Percentiles rank a stretch among this genome's conserved stretches.
Evolutionary conservation across 2,113 vertebrate genomes (phyloP).

Genomic region (Fulmarus glacialis): DNA sequence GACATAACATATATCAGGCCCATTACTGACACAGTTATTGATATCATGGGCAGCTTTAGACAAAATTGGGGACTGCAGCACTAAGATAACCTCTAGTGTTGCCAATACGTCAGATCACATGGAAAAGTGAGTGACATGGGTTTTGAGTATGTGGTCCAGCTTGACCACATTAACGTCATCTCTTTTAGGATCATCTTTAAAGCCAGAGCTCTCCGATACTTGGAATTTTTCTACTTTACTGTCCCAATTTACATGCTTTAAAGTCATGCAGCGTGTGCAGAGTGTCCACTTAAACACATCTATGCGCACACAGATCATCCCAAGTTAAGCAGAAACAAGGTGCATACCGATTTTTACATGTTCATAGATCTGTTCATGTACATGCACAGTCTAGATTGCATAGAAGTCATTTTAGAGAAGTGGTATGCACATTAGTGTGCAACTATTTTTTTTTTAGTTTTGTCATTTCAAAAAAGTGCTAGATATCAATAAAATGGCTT

Average conservation of each 20-base stretch:
- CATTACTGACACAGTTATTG: background rate
- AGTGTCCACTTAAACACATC: background rate
- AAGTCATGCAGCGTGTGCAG: accelerated
- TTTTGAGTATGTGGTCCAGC: background rate
- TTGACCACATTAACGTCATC: background rate
- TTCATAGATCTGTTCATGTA: background rate
- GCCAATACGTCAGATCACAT: background rate
- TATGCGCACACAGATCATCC: background rate
- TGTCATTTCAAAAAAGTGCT: background rate
- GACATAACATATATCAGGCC: background rate
- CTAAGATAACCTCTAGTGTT: background rate
- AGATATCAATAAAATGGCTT: background rate
- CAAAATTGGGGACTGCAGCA: background rate
- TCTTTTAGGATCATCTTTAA: background rate
- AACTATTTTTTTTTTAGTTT: background rate
- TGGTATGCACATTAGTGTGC: accelerated
- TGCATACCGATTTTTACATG: background rate
- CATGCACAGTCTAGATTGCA: background rate
- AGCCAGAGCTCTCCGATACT: background rate
- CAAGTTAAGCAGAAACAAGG: background rate
- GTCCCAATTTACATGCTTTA: background rate
- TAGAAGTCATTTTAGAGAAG: background rate
- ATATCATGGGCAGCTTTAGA: background rate
- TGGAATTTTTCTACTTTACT: background rate
- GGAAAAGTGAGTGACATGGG: background rate